Percentiles rank a stretch among this genome's conserved stretches.
phyloP scores from a whole-genome alignment of 2,888 invertebrate species.

The Hemicrepidius hirtus region DNA sequence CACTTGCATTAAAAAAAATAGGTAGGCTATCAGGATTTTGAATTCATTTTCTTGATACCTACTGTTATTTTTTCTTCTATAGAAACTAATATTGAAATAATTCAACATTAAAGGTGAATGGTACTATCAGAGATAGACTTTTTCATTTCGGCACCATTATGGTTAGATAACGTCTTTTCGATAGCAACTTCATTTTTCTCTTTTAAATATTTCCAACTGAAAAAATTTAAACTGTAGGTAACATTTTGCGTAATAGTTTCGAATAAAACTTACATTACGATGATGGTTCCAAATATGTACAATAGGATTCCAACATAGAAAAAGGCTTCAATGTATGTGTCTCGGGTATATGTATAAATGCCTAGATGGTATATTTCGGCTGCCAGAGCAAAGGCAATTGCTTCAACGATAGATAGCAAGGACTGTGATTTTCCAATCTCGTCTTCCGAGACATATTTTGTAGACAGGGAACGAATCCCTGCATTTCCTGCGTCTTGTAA shows the following conservation, averaged over 20 bases:
- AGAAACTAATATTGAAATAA: too few relatives aligned
- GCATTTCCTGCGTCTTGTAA: slow-evolving; percentile 15
- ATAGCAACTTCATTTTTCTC: neutral
- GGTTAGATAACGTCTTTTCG: too few relatives aligned
- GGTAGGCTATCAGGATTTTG: too few relatives aligned
- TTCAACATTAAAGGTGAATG: too few relatives aligned
- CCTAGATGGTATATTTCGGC: slow-evolving; percentile 24
- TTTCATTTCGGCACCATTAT: too few relatives aligned
- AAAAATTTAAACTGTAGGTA: neutral
- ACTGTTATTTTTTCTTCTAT: too few relatives aligned
- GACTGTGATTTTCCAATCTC: slow-evolving; percentile 24
- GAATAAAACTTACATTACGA: slow-evolving; percentile 21
- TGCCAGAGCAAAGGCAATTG: slow-evolving; percentile 3
- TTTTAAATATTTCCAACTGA: slow-evolving; percentile 14
- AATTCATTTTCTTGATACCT: too few relatives aligned
- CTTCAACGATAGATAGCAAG: slow-evolving; percentile 6
- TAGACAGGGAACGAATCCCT: slow-evolving; percentile 8
- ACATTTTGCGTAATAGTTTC: too few relatives aligned
- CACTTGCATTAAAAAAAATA: too few relatives aligned
- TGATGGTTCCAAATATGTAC: neutral
- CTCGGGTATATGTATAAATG: slow-evolving; percentile 23
- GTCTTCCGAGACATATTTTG: slow-evolving; percentile 20
- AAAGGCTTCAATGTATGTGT: slow-evolving; percentile 22
- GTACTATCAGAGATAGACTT: too few relatives aligned
- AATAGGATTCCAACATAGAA: slow-evolving; percentile 11